phyloP scores from a whole-genome alignment of 2,113 vertebrate species.

The Progne subis region DNA sequence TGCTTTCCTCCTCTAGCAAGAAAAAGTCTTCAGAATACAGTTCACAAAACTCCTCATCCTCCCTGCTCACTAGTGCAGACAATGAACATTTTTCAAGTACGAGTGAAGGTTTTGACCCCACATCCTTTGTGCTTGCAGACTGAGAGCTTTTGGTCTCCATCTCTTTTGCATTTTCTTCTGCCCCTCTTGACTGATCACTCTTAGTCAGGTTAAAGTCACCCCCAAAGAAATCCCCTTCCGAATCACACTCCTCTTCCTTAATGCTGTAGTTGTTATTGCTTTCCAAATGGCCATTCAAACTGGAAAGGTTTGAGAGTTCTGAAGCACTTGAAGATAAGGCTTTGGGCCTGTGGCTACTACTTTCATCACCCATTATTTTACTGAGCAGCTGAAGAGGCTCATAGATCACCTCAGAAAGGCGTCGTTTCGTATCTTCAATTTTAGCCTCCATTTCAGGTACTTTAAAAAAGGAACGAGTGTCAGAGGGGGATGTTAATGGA shows the following conservation, averaged over 20 bases:
- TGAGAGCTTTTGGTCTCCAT: constrained; percentile 31
- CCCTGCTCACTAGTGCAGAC: constrained; percentile 91
- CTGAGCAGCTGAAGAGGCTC: constrained; percentile 96
- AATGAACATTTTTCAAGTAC: constrained; percentile 90
- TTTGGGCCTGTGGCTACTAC: constrained; percentile 85
- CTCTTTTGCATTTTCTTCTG: constrained; percentile 69
- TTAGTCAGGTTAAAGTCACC: constrained; percentile 66
- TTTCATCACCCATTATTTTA: constrained; percentile 98
- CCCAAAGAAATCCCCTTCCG: constrained; percentile 77
- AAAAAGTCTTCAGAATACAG: constrained; percentile 93
- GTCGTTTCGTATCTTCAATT: constrained; percentile 95
- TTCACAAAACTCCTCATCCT: constrained; percentile 96
- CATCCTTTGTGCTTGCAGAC: constrained; percentile 68
- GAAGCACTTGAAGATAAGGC: constrained; percentile 94
- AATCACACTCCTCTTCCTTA: constrained; percentile 93
- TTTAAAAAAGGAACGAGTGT: constrained; percentile 96
- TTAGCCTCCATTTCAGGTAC: constrained; percentile 97
- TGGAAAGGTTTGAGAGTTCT: constrained; percentile 86
- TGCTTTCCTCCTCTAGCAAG: constrained; percentile 82
- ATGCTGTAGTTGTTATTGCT: constrained; percentile 93
- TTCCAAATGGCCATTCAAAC: constrained; percentile 90
- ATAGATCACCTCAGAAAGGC: constrained; percentile 95
- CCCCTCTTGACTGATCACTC: constrained; percentile 54
- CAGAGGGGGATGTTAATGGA: constrained; percentile 89
- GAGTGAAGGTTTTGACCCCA: constrained; percentile 75